phyloP scores from a whole-genome alignment of 2,113 vertebrate genomes.

The Leiothrix lutea region DNA sequence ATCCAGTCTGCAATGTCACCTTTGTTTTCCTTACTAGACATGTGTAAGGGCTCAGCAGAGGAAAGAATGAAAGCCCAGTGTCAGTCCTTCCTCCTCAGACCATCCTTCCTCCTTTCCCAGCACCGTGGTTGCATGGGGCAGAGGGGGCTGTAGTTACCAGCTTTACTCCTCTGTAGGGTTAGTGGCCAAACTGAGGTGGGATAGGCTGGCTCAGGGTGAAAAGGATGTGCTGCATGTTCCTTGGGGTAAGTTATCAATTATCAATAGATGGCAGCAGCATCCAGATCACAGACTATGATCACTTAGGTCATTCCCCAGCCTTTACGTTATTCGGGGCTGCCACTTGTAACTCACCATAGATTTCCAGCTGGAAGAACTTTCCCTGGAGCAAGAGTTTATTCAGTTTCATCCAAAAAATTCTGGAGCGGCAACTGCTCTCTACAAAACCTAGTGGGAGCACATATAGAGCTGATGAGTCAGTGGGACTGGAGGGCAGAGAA shows the following conservation, averaged over 20 bases:
- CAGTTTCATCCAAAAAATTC: constrained; percentile 59
- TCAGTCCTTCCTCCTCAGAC: not conserved
- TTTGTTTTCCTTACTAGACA: not conserved
- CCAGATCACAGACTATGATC: not conserved
- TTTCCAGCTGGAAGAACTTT: constrained; percentile 48
- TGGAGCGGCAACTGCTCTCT: constrained; percentile 21
- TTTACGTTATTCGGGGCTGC: not conserved
- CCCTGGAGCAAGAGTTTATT: constrained; percentile 28
- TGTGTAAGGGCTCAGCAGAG: not conserved
- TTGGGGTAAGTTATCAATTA: not conserved
- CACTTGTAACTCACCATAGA: constrained; percentile 40
- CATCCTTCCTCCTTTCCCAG: not conserved
- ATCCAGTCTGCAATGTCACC: not conserved
- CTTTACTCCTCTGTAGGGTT: not conserved
- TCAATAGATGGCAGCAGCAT: not conserved
- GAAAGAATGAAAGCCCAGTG: not conserved
- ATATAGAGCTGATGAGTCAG: not conserved
- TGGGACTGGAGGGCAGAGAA: not conserved
- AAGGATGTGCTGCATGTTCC: not conserved
- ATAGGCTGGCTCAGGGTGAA: not conserved
- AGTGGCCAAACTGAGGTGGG: not conserved
- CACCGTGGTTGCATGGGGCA: not conserved
- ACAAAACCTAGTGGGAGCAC: constrained; percentile 16
- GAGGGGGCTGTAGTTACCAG: not conserved
- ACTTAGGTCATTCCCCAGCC: not conserved